Base-by-base conservation (phyloP, 1,140 invertebrate species). In the Drosophila seguyi region DNA sequence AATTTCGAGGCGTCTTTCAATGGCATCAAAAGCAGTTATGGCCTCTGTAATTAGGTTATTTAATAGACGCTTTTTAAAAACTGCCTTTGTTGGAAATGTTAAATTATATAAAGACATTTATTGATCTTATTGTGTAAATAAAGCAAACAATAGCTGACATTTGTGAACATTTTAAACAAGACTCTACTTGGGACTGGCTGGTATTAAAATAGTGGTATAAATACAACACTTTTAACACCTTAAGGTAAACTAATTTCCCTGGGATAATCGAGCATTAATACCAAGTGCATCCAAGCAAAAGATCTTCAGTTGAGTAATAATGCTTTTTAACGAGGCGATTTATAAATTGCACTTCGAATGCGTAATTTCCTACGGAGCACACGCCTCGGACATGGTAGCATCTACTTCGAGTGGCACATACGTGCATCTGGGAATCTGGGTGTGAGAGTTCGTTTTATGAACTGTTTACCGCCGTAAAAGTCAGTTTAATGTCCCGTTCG, bases 381-480 rank as follows among this genome's bases (percentile, higher is more conserved):
- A 82, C 67, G 79, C 66, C 45, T 44, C 71, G 20, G 31, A 39
- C 29, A 25, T 62, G 25, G 55, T 42, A 61, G 62, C 80, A 79
- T 83, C 57, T 68, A 42, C 25, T 62, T 59, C 18, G 53, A 66
- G 57, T 79, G 48, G 41, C 65, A 11, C 63, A 67, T 62, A 55
- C 62, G 62, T 68, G 67, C 45, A 57, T 72, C 65, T 65, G 62
- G 55, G 39, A 44, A 39, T 76, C 62, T 69, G 57, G 44, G 50
- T 29, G 66, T 45, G 50, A 72, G 52, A 72, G 56, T 53, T 79
- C 60, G 34, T 79, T 79, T 88, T 84, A 88, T 85, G 86, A 85
- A 85, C 85, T 88, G 85, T 88, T 88, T 88, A 88, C 81, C 80
- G 86, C 66, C 85, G 78, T 88, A 85, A 88, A 88, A 90, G 85